A percentile compares a stretch with the other conserved stretches of the same genome.
Evolutionary conservation across 2,113 vertebrate species (phyloP).

Genomic region (Rhizomys pruinosus): DNA sequence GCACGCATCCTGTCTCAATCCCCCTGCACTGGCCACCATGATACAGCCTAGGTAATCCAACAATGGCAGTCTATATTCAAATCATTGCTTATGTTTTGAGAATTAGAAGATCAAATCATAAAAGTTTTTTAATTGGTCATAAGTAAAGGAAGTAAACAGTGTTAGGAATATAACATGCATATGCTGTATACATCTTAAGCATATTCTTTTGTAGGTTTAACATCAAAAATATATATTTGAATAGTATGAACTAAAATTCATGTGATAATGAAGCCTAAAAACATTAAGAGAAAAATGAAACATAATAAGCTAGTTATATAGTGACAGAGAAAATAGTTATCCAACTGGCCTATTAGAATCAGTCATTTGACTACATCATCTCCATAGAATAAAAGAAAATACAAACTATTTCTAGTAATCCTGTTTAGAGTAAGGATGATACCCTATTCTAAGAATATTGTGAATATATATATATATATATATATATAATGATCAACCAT

Average conservation of each 20-base stretch:
- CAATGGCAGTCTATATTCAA: too few species aligned
- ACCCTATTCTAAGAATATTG: slow-evolving; percentile 6
- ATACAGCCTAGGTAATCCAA: too few species aligned
- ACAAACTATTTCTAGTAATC: not conserved
- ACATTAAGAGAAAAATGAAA: slow-evolving; percentile 38
- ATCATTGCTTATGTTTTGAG: not conserved
- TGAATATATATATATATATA: not conserved
- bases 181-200: not conserved
- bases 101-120: slow-evolving; percentile 30
- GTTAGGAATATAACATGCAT: not conserved
- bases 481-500: too few species aligned
- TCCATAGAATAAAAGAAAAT: not conserved
- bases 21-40: too few species aligned
- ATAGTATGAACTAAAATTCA: slow-evolving; percentile 25
- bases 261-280: not conserved
- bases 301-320: not conserved
- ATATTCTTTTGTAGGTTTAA: not conserved
- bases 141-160: not conserved
- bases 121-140: not conserved
- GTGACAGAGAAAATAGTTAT: slow-evolving; percentile 12
- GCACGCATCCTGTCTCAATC: too few species aligned
- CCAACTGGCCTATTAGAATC: not conserved
- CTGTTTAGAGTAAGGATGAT: not conserved
- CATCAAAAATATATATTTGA: not conserved
- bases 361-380: not conserved